phyloP scores from a whole-genome alignment of 2,113 vertebrate genomes.

The Osmerus mordax region DNA sequence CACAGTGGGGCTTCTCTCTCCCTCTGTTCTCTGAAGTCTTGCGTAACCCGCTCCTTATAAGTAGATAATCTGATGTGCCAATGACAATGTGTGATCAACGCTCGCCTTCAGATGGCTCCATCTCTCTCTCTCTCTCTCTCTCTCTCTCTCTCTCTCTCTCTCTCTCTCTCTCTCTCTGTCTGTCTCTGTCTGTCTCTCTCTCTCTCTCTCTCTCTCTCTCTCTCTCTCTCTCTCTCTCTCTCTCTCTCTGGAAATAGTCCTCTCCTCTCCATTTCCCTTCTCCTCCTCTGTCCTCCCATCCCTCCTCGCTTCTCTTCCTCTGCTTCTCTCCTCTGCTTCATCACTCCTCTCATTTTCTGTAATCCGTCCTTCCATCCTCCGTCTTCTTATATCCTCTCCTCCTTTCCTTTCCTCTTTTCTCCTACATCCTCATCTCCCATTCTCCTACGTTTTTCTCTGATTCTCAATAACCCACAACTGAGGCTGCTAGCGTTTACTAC shows the following conservation, averaged over 20 bases:
- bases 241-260: neutral
- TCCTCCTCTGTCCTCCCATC: neutral
- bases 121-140: conserved; percentile 1
- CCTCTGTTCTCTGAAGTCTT: conserved; percentile 5
- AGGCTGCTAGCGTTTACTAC: too few species aligned
- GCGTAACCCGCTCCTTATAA: conserved; percentile 6
- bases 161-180: neutral
- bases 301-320: neutral
- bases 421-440: too few species aligned
- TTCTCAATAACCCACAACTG: too few species aligned
- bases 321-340: neutral
- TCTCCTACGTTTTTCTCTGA: too few species aligned
- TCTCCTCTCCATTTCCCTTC: neutral
- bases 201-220: neutral
- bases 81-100: conserved; percentile 18
- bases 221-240: neutral
- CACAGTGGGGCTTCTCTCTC: neutral
- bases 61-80: conserved; percentile 21
- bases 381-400: neutral
- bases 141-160: neutral
- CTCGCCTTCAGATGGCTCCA: conserved; percentile 19
- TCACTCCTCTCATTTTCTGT: neutral
- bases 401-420: neutral
- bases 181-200: neutral
- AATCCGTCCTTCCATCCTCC: neutral